phyloP scores from a whole-genome alignment of 2,113 vertebrate species.

The Meriones unguiculatus region DNA sequence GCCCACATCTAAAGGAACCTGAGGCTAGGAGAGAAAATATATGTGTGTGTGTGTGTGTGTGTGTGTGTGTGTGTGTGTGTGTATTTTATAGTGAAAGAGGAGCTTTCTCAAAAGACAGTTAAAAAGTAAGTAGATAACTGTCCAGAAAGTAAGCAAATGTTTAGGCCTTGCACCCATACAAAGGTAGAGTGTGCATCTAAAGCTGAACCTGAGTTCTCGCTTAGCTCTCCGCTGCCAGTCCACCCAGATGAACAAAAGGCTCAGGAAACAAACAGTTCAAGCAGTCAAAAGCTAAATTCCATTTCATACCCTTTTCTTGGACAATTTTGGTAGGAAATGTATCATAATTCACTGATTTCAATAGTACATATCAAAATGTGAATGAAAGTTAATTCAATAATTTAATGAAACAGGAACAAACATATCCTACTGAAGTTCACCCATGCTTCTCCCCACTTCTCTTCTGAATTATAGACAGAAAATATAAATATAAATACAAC shows the following conservation, averaged over 20 bases:
- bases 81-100: not conserved
- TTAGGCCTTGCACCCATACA: not conserved
- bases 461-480: not conserved
- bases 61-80: too few species aligned
- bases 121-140: not conserved
- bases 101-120: not conserved
- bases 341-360: not conserved
- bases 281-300: not conserved
- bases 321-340: not conserved
- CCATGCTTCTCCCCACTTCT: not conserved
- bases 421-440: not conserved
- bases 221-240: accelerated
- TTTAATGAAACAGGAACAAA: not conserved
- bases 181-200: not conserved
- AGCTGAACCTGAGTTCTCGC: too few species aligned
- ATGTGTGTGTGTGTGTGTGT: too few species aligned
- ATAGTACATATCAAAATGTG: not conserved
- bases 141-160: not conserved
- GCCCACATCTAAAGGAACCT: not conserved
- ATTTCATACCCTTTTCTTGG: not conserved
- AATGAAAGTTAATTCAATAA: not conserved
- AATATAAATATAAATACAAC: not conserved
- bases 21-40: not conserved
- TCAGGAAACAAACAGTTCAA: not conserved
- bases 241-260: not conserved